A percentile compares a stretch with the other conserved stretches of the same genome.
These are phyloP conservation scores for Bucco capensis DNA, from an alignment of 2,113 vertebrate genomes.

Conservation along the genomic window DNA sequence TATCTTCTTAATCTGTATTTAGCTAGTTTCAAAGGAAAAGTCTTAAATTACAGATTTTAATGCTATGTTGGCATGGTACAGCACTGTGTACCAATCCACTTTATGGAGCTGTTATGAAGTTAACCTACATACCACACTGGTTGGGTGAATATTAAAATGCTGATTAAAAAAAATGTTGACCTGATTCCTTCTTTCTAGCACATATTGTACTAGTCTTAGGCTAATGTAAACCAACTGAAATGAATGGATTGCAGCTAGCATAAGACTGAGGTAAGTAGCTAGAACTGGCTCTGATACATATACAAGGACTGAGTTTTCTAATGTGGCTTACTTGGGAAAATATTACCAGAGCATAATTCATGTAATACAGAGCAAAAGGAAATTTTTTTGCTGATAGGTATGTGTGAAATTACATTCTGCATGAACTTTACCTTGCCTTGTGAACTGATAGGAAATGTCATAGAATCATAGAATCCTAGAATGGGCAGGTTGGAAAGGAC, in stretches of 20 bases:
- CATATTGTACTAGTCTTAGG: neutral
- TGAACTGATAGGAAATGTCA: neutral
- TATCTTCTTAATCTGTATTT: conserved; percentile 49
- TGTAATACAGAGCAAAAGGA: neutral
- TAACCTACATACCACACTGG: conserved; percentile 42
- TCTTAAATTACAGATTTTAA: conserved; percentile 48
- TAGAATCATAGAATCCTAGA: no score
- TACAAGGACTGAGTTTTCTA: neutral
- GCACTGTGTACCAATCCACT: conserved; percentile 22
- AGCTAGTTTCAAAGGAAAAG: conserved; percentile 42
- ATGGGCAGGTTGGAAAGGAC: no score
- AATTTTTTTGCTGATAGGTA: neutral
- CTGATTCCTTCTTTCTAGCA: conserved; percentile 50
- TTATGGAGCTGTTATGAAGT: conserved; percentile 41
- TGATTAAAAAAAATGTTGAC: conserved; percentile 57
- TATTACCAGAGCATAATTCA: neutral
- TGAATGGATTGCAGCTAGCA: neutral
- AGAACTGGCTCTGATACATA: neutral
- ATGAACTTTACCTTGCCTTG: neutral
- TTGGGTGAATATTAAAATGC: conserved; percentile 37
- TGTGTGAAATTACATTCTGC: neutral
- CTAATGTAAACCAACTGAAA: conserved; percentile 9
- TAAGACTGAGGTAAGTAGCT: neutral
- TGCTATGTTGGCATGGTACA: neutral
- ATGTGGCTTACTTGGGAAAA: neutral